Conservation (phyloP, 1,140 invertebrate species). For the Diuraphis noxia region DNA sequence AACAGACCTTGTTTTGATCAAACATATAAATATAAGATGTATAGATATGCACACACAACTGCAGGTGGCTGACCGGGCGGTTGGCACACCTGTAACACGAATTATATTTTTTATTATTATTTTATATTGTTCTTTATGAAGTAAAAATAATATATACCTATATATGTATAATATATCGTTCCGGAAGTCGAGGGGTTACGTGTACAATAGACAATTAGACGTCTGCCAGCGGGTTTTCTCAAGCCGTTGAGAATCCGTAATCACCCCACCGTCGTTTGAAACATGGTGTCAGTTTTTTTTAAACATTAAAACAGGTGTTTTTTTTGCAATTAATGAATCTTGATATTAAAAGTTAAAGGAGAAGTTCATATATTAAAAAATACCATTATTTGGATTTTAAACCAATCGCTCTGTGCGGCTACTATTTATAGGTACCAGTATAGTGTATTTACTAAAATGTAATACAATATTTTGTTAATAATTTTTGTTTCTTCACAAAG, state of each 20-base stretch:
- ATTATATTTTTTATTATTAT: slow-evolving; percentile 44
- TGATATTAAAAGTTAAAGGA: not conserved
- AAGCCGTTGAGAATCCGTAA: slow-evolving; percentile 46
- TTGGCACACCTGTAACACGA: slow-evolving; percentile 51
- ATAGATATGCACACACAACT: not conserved
- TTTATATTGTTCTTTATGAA: slow-evolving; percentile 48
- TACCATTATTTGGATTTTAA: not conserved
- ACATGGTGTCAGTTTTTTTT: not conserved
- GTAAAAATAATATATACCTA: not conserved
- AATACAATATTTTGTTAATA: no score
- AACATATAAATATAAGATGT: not conserved
- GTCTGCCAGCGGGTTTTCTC: slow-evolving; percentile 34
- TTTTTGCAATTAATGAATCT: not conserved
- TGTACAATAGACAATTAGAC: slow-evolving; percentile 51
- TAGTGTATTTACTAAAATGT: not conserved
- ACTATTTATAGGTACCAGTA: no score
- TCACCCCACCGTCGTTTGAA: slow-evolving; percentile 13
- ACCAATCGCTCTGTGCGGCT: not conserved
- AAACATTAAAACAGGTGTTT: slow-evolving; percentile 26
- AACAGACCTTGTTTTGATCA: slow-evolving; percentile 47
- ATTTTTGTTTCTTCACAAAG: no score
- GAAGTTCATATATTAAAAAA: not conserved
- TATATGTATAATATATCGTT: not conserved
- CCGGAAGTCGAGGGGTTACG: slow-evolving; percentile 52
- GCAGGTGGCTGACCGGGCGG: slow-evolving; percentile 43